Evolutionary conservation across 2,113 vertebrate species (phyloP).

Genomic region (Anoura caudifer): DNA sequence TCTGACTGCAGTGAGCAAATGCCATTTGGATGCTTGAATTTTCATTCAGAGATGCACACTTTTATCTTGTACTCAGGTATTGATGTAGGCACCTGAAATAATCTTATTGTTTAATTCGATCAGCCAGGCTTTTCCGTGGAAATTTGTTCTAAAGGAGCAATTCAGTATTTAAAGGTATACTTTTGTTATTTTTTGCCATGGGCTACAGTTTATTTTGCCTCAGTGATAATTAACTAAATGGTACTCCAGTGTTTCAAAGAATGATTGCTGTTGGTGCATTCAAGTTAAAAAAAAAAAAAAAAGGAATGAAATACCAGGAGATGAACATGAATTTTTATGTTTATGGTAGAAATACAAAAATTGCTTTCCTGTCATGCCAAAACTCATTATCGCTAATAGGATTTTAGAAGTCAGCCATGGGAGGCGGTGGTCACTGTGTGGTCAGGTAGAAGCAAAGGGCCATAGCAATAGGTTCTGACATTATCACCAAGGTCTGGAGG

Average conservation of each 20-base stretch:
- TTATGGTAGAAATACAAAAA: not conserved
- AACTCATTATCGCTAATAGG: not conserved
- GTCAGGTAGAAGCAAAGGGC: not conserved
- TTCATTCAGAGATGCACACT: not conserved
- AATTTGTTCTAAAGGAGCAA: not conserved
- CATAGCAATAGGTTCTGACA: not conserved
- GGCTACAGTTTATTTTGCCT: not conserved
- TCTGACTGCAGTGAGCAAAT: not conserved
- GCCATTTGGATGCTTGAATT: not conserved
- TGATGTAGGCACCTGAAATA: not conserved
- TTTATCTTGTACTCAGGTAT: not conserved
- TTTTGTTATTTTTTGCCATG: not conserved
- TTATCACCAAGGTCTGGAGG: not conserved
- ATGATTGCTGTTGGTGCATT: not conserved
- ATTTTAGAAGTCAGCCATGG: not conserved
- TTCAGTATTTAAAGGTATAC: not conserved
- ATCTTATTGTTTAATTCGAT: not conserved
- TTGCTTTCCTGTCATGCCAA: not conserved
- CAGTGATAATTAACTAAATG: not conserved
- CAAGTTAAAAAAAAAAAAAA: not conserved
- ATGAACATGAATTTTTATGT: not conserved
- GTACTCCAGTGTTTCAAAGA: not conserved
- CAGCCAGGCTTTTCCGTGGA: not conserved
- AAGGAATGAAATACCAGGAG: not conserved
- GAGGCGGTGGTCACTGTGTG: not conserved